Conservation (phyloP, 1,140 invertebrate genomes). For the Capitella teleta region DNA sequence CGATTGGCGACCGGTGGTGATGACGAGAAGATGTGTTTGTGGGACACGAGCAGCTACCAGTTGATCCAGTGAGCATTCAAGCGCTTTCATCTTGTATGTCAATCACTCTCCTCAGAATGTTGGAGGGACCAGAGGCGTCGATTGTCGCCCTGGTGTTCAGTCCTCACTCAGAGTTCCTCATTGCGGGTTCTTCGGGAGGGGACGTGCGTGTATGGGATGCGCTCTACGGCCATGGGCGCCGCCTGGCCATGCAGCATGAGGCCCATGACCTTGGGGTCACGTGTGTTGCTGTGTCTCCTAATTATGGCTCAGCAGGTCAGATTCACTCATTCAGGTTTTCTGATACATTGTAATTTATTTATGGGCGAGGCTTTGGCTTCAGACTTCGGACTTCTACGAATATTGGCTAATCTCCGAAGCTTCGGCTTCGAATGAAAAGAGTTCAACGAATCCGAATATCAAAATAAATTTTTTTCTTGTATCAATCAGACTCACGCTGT, state of each 20-base stretch:
- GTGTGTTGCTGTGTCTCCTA: slow-evolving; percentile 52
- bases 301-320: slow-evolving; percentile 30
- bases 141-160: slow-evolving; percentile 53
- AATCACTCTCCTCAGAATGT: slow-evolving; percentile 43
- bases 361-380: too few relatives aligned
- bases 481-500: too few relatives aligned
- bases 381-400: too few relatives aligned
- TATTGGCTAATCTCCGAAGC: too few relatives aligned
- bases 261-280: slow-evolving; percentile 65
- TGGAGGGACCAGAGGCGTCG: slow-evolving; percentile 56
- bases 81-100: background rate
- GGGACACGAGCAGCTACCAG: slow-evolving; percentile 55
- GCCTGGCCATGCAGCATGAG: slow-evolving; percentile 47
- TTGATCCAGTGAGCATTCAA: slow-evolving; percentile 47
- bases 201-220: slow-evolving; percentile 56
- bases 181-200: slow-evolving; percentile 56
- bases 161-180: slow-evolving; percentile 54
- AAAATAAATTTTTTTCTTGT: too few relatives aligned
- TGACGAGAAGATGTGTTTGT: slow-evolving; percentile 60
- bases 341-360: too few relatives aligned
- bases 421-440: too few relatives aligned
- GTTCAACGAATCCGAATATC: too few relatives aligned
- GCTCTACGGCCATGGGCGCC: slow-evolving; percentile 37
- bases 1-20: slow-evolving; percentile 59
- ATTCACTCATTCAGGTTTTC: too few relatives aligned